Conservation (phyloP, 2,113 vertebrate species). For the Ailurus styani region DNA sequence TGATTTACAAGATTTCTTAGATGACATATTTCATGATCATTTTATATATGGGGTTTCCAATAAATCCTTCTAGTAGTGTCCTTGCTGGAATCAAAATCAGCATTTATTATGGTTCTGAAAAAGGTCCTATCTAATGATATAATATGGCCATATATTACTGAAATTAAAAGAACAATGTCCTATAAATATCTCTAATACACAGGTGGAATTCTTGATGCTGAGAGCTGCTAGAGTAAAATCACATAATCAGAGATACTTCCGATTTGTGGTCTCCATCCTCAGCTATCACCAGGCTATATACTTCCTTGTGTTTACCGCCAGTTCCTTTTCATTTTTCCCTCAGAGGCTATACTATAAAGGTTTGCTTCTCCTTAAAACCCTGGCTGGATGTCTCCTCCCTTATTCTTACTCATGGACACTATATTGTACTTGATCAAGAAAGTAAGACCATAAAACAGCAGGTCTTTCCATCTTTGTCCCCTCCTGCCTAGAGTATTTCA, state of each 20-base stretch:
- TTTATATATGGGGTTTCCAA: neutral
- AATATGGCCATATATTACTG: neutral
- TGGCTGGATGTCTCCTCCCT: neutral
- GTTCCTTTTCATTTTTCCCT: neutral
- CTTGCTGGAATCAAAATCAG: neutral
- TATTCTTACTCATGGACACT: neutral
- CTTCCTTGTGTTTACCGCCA: neutral
- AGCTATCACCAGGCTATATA: neutral
- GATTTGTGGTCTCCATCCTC: neutral
- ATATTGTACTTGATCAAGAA: neutral
- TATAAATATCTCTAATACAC: neutral
- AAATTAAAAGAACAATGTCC: neutral
- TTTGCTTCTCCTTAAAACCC: neutral
- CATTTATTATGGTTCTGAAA: neutral
- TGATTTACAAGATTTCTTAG: constrained; percentile 38
- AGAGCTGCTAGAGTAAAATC: neutral
- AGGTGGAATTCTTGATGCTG: neutral
- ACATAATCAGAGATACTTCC: neutral
- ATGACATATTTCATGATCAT: constrained; percentile 3
- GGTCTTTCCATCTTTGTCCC: neutral
- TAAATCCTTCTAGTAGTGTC: neutral
- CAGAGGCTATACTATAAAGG: neutral
- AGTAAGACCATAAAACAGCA: neutral
- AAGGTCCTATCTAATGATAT: neutral
- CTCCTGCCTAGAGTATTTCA: neutral